These are phyloP conservation scores for Dolichallabes microphthalmus DNA, from an alignment of 2,113 vertebrate species.

Conservation along the genomic window DNA sequence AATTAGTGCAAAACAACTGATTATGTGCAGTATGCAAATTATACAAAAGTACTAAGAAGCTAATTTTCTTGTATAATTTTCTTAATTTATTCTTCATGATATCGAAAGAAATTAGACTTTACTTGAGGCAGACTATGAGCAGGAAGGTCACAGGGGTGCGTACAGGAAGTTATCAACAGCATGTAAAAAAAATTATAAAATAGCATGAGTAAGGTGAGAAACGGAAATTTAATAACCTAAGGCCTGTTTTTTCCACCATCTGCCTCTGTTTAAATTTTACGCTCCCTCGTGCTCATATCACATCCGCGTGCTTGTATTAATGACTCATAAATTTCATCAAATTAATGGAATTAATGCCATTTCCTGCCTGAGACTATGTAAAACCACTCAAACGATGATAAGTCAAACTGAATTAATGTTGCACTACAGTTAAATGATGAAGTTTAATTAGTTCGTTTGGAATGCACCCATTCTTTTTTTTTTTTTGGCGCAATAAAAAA, in stretches of 20 bases:
- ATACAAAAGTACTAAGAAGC: background rate
- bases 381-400: conserved; percentile 27
- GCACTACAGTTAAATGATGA: conserved; percentile 20
- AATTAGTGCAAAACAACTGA: background rate
- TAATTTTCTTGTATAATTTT: too few species aligned
- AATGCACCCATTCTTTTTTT: conserved; percentile 62
- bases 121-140: background rate
- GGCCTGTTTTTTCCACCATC: conserved; percentile 16
- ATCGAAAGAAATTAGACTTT: background rate
- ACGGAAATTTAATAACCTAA: background rate
- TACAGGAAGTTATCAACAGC: conserved; percentile 25
- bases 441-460: conserved; percentile 52
- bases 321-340: conserved; percentile 38
- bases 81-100: background rate
- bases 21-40: background rate
- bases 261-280: background rate
- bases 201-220: conserved; percentile 16
- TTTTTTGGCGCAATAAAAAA: conserved; percentile 23
- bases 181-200: background rate
- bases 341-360: conserved; percentile 37
- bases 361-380: conserved; percentile 19
- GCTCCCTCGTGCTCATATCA: conserved; percentile 10
- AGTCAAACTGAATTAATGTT: conserved; percentile 27
- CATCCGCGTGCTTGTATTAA: conserved; percentile 9
- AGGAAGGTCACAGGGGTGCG: conserved; percentile 32